phyloP scores from a whole-genome alignment of 2,113 vertebrate species.

The Sylvicapra grimmia region DNA sequence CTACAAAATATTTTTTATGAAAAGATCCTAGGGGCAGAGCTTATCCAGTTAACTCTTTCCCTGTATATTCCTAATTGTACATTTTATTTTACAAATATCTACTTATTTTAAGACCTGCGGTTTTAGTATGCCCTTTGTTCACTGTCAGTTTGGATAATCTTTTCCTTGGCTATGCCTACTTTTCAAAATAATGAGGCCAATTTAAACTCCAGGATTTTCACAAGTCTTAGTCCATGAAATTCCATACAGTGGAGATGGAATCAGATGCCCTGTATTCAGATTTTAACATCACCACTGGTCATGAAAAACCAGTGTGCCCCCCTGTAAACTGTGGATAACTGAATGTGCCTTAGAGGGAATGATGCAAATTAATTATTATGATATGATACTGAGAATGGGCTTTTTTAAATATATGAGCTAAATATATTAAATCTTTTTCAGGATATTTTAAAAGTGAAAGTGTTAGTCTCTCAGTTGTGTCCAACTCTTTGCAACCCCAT shows the following conservation, averaged over 20 bases:
- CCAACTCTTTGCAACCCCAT: not conserved
- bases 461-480: not conserved
- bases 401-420: not conserved
- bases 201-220: not conserved
- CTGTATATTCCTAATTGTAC: not conserved
- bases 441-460: not conserved
- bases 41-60: not conserved
- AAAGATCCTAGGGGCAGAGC: not conserved
- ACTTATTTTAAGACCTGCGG: not conserved
- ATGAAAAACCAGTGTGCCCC: not conserved
- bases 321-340: not conserved
- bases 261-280: not conserved
- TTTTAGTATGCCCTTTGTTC: not conserved
- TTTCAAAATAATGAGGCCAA: not conserved
- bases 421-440: not conserved
- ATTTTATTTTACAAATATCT: not conserved
- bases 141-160: not conserved
- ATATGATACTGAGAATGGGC: not conserved
- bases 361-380: not conserved
- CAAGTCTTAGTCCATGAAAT: not conserved
- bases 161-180: not conserved
- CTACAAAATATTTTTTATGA: not conserved
- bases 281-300: not conserved
- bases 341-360: not conserved
- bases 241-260: not conserved